Base-by-base conservation (phyloP, 64 coral and sea anemone species). In the Porites australiensis region DNA sequence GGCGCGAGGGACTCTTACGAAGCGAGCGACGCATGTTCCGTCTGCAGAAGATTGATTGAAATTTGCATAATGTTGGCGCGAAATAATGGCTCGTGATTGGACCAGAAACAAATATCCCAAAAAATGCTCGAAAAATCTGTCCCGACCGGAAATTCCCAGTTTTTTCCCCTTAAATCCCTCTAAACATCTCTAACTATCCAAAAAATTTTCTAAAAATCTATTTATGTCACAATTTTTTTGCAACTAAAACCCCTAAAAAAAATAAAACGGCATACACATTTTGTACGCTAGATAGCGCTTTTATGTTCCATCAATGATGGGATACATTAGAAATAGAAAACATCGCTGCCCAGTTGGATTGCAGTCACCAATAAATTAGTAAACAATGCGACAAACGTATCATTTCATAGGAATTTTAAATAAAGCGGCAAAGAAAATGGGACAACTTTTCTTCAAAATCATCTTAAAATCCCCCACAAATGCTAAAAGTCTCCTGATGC, bases 391-490 rank as follows among this genome's bases (percentile, higher is more conserved):
- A 60, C 27, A 83, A 59, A 83, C 27, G 43, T 64, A 79, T 51
- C 77, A 79, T 64, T 84, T 84, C 43, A 49, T 84, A 65, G 16
- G 58, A 84, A 69, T 48, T 67, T 66, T 84, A 84, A 84, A 64
- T 37, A 46, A 84, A 84, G 22, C 62, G 21, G 59, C 81, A 83
- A 83, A 83, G 22, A 84, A 84, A 84, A 84, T 23, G 65, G 22
- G 65, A 84, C 81, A 66, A 64, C 3, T 84, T 66, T 84, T 84
- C 58, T 84, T 84, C 81, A 84, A 69, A 68, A 84, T 66, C 59
- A 84, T 84, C 62, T 59, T 66, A 66, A 66, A 84, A 65, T 84
- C 58, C 21, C 27, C 58, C 1, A 64, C 58, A 84, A 84, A 84
- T 47, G 3, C 23, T 50, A 67, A 84, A 84, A 66, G 16, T 65